Evolutionary conservation across 1,140 invertebrate species (phyloP), one percentile per base, ranked within the genome.

Genomic region (Asbolus verrucosus): DNA sequence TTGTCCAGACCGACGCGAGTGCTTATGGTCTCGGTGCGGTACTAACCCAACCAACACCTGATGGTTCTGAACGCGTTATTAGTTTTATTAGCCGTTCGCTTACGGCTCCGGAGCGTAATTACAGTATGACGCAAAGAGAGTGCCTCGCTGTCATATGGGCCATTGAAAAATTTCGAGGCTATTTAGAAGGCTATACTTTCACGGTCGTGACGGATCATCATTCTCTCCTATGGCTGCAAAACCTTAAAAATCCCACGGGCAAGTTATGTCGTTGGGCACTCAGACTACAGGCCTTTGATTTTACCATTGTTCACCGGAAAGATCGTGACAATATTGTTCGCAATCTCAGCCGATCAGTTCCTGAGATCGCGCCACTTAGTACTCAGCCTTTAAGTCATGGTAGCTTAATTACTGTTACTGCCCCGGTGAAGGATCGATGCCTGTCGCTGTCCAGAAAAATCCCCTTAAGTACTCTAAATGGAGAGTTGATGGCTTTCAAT

Each of bases 181-280:
- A 80, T 72, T 50, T 86, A 1, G 76, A 81, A 46, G 79, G 78
- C 3, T 62, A 79, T n/a, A 6, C n/a, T 6, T 84, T 87, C 61
- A 79, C 36, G 2, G 76, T 85, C 0, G 68, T 81, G n/a, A 85
- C 84, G 0, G 84, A 86, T 65, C 83, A 85, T 62, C 74, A 77
- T 14, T 76, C 81, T 5, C 70, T 86, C 1, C 69, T 71, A 13
- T 87, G 82, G 81, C 74, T 86, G 0, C 72, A 77, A 8, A 76
- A 76, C 0, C 72, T 83, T 0, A 82, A 79, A 69, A 79, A 84
- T 41, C 75, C 79, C 1, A 77, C 67, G 0, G 79, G 79, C 36
- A 38, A 83, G 41, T 62, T 85, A 5, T 79, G 79, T 0, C 62
- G 82, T 27, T 86, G 83, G 84, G 43, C 71, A 15, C 9, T 84